phyloP scores from a whole-genome alignment of 2,113 vertebrate species.

The Lophura nycthemera region DNA sequence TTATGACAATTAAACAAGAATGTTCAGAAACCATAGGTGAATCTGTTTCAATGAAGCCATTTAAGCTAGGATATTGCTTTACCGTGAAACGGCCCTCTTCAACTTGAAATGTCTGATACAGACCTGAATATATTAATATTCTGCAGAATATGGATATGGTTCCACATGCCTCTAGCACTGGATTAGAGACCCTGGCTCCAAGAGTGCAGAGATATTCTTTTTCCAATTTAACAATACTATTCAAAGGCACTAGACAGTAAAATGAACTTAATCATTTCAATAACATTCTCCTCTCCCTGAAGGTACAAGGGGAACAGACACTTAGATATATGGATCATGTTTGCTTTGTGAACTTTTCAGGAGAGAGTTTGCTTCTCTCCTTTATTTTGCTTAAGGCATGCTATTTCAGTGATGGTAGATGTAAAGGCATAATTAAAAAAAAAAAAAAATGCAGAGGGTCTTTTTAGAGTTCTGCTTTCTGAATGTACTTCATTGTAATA shows the following conservation, averaged over 20 bases:
- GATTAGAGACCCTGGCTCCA: slow-evolving; percentile 36
- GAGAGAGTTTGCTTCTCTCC: slow-evolving; percentile 19
- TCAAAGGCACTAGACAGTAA: slow-evolving; percentile 59
- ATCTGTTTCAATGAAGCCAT: slow-evolving; percentile 12
- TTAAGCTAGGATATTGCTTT: slow-evolving; percentile 22
- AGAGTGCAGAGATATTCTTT: slow-evolving; percentile 6
- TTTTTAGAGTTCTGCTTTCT: not conserved
- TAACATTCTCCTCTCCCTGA: slow-evolving; percentile 39
- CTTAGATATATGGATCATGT: slow-evolving; percentile 39
- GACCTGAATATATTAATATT: slow-evolving; percentile 52
- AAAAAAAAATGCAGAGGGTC: not conserved
- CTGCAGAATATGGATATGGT: not conserved
- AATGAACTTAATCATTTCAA: slow-evolving; percentile 63
- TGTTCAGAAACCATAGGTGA: slow-evolving; percentile 38
- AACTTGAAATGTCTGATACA: not conserved
- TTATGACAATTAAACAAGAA: slow-evolving; percentile 32
- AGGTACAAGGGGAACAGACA: slow-evolving; percentile 41
- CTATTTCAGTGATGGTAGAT: not conserved
- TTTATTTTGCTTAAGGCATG: not conserved
- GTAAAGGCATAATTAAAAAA: slow-evolving; percentile 33
- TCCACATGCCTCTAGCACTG: slow-evolving; percentile 11
- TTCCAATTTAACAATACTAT: slow-evolving; percentile 52
- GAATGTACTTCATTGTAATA: not conserved
- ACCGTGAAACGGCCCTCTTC: slow-evolving; percentile 26
- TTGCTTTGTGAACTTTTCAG: slow-evolving; percentile 65